phyloP scores from a whole-genome alignment of 2,797 vertebrate genomes.

The Rhynchotus rufescens region DNA sequence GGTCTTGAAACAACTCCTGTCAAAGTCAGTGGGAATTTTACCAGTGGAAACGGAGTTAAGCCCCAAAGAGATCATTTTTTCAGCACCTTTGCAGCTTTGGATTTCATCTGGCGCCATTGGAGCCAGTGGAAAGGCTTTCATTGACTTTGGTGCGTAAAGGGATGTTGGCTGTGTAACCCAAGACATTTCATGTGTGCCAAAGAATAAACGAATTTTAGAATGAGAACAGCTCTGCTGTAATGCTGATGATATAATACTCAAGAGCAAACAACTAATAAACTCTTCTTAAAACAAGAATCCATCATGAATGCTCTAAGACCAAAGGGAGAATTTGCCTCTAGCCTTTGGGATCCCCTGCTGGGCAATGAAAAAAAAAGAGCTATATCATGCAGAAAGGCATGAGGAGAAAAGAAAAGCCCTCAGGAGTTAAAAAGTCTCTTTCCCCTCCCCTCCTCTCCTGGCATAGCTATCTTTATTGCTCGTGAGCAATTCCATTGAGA shows the following conservation, averaged over 20 bases:
- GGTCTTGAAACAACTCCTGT: neutral
- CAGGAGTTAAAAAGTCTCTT: conserved; percentile 19
- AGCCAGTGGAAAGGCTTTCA: conserved; percentile 40
- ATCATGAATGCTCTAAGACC: conserved; percentile 40
- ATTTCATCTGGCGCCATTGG: conserved; percentile 8
- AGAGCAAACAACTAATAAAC: conserved; percentile 71
- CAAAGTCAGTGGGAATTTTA: conserved; percentile 36
- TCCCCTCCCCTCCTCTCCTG: neutral
- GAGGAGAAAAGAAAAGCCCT: conserved; percentile 45
- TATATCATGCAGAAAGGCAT: conserved; percentile 56
- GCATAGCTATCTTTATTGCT: conserved; percentile 26
- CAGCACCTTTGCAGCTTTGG: conserved; percentile 47
- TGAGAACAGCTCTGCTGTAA: conserved; percentile 52
- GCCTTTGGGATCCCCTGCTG: conserved; percentile 50
- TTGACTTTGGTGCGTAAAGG: conserved; percentile 48
- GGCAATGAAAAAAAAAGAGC: conserved; percentile 52
- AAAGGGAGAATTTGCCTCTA: conserved; percentile 49
- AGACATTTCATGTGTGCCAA: conserved; percentile 23
- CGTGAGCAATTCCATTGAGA: conserved; percentile 50
- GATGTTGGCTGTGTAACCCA: conserved; percentile 55
- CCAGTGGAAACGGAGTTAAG: conserved; percentile 46
- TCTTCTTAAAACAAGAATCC: conserved; percentile 62
- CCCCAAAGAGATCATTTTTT: conserved; percentile 47
- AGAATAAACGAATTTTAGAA: conserved; percentile 48
- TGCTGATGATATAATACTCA: conserved; percentile 71